Conservation (phyloP, 2,888 invertebrate genomes). For the Amaurobius ferox region DNA sequence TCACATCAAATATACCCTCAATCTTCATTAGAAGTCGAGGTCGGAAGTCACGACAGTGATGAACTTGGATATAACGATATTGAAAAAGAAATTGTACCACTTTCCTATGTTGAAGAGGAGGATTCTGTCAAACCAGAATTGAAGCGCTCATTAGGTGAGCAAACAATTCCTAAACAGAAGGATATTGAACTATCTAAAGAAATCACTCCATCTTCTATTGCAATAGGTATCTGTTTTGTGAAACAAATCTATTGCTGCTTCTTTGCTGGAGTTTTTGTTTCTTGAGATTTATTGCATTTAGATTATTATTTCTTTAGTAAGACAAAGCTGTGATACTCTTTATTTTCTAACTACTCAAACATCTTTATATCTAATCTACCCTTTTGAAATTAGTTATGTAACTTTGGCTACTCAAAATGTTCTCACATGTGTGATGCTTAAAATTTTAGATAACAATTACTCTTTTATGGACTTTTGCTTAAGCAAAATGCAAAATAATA, state of each 20-base stretch:
- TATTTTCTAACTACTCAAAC: too few relatives aligned
- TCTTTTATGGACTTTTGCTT: too few relatives aligned
- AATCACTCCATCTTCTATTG: background rate
- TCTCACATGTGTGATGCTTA: too few relatives aligned
- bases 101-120: conserved; percentile 60
- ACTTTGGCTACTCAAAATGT: too few relatives aligned
- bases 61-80: conserved; percentile 74
- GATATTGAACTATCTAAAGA: background rate
- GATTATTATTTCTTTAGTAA: background rate
- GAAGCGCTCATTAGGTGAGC: background rate
- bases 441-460: too few relatives aligned
- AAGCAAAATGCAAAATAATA: too few relatives aligned
- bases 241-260: conserved; percentile 15
- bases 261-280: conserved; percentile 6
- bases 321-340: conserved; percentile 14
- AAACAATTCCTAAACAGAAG: background rate
- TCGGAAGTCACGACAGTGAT: conserved; percentile 72
- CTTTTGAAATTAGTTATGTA: too few relatives aligned
- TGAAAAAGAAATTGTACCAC: conserved; percentile 38
- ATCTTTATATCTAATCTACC: too few relatives aligned
- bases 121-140: conserved; percentile 18
- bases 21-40: conserved; percentile 75
- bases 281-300: background rate
- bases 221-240: conserved; percentile 1
- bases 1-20: conserved; percentile 65